Conservation (phyloP, 1,140 invertebrate species). For the Brachionus plicatilis region DNA sequence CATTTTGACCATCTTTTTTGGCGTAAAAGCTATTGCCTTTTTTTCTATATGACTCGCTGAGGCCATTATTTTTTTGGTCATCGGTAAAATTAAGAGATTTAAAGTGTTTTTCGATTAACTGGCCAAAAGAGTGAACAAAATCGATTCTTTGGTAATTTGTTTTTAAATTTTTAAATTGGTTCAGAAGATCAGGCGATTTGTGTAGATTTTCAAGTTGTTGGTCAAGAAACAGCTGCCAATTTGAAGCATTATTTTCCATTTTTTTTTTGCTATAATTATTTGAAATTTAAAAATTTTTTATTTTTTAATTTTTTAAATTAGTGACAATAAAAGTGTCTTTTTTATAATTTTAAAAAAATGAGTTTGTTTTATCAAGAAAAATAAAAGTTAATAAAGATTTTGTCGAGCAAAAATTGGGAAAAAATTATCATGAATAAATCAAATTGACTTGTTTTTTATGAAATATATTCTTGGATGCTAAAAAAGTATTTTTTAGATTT, state of each 20-base stretch:
- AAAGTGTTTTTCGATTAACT: background rate
- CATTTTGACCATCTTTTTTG: constrained; percentile 3
- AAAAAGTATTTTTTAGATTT: too few species aligned
- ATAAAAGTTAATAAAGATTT: too few species aligned
- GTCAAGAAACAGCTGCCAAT: background rate
- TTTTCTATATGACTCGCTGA: background rate
- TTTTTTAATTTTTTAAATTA: background rate
- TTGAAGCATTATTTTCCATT: background rate
- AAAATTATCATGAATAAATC: too few species aligned
- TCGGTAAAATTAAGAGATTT: background rate
- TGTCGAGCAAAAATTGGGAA: too few species aligned
- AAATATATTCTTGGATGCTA: too few species aligned
- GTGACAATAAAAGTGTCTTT: background rate
- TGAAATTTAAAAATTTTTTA: background rate
- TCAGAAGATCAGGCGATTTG: background rate
- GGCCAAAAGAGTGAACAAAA: background rate
- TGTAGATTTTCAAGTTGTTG: background rate
- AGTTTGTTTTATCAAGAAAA: too few species aligned
- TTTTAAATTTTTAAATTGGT: background rate
- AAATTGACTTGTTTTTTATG: too few species aligned
- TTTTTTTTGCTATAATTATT: background rate
- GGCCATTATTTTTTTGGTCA: background rate
- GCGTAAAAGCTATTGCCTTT: background rate
- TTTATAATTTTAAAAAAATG: background rate
- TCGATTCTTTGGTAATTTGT: constrained; percentile 2